Conservation (phyloP, 2,888 invertebrate species). For the Listrodromus nycthemerus region DNA sequence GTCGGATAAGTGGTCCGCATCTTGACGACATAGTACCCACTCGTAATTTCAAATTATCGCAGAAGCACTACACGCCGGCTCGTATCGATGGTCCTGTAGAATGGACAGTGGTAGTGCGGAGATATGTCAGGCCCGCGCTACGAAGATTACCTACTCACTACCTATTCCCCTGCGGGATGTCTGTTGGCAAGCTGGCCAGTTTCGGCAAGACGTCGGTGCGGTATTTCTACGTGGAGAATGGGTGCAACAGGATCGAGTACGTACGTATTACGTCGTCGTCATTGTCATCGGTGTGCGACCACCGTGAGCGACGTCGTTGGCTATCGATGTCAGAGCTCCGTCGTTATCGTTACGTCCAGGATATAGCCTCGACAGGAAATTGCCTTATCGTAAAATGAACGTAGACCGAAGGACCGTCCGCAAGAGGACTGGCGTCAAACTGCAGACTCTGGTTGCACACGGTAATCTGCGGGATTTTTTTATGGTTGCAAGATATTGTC, state of each 20-base stretch:
- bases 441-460: neutral
- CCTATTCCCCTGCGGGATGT: neutral
- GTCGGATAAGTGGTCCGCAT: slow-evolving; percentile 11
- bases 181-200: neutral
- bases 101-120: neutral
- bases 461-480: neutral
- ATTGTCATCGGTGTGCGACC: slow-evolving; percentile 3
- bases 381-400: slow-evolving; percentile 41
- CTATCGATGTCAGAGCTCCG: slow-evolving; percentile 32
- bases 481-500: neutral
- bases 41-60: slow-evolving; percentile 47
- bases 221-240: neutral
- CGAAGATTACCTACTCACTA: slow-evolving; percentile 14
- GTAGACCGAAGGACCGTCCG: neutral
- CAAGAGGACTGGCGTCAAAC: neutral
- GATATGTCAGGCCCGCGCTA: neutral
- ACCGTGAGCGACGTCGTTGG: slow-evolving; percentile 2
- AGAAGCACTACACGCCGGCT: slow-evolving; percentile 2
- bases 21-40: slow-evolving; percentile 30
- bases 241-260: slow-evolving; percentile 10
- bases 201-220: neutral
- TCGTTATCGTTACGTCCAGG: slow-evolving; percentile 37
- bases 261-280: neutral
- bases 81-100: slow-evolving; percentile 8
- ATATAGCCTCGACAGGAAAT: slow-evolving; percentile 13